Evolutionary conservation across 2,797 vertebrate species (phyloP).

Genomic region (Acomys russatus): DNA sequence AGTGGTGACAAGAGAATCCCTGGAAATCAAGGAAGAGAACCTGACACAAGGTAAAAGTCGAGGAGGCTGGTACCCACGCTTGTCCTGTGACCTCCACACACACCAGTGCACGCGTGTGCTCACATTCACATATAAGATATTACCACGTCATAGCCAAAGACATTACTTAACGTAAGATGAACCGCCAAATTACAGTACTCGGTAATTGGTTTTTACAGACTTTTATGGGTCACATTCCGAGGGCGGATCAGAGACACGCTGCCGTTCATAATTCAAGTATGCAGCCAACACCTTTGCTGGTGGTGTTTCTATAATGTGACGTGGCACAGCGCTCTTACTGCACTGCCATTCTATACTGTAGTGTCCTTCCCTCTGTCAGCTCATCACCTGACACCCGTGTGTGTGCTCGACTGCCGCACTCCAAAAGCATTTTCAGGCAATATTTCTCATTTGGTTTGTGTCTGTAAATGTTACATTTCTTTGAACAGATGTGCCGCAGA

Average conservation of each 20-base stretch:
- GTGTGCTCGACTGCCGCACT: not conserved
- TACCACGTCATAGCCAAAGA: conserved; percentile 24
- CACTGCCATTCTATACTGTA: not conserved
- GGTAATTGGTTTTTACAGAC: not conserved
- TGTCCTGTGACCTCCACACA: not conserved
- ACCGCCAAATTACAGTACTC: conserved; percentile 62
- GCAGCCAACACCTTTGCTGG: not conserved
- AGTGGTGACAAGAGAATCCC: not conserved
- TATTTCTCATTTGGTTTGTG: conserved; percentile 45
- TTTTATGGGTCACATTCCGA: conserved; percentile 64
- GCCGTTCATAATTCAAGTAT: not conserved
- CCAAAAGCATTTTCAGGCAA: conserved; percentile 50
- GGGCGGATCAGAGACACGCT: not conserved
- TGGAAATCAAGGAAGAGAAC: not conserved
- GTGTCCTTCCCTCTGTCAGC: not conserved
- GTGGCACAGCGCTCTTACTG: not conserved
- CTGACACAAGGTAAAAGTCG: not conserved
- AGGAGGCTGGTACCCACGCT: not conserved
- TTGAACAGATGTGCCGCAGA: conserved; percentile 56
- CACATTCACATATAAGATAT: not conserved
- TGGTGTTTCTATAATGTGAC: not conserved
- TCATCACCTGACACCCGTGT: conserved; percentile 1
- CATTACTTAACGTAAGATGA: conserved; percentile 20
- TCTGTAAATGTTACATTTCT: conserved; percentile 58
- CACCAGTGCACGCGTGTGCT: not conserved